Evolutionary conservation across 1,140 invertebrate genomes (phyloP).

Genomic region (Frieseomelitta varia): DNA sequence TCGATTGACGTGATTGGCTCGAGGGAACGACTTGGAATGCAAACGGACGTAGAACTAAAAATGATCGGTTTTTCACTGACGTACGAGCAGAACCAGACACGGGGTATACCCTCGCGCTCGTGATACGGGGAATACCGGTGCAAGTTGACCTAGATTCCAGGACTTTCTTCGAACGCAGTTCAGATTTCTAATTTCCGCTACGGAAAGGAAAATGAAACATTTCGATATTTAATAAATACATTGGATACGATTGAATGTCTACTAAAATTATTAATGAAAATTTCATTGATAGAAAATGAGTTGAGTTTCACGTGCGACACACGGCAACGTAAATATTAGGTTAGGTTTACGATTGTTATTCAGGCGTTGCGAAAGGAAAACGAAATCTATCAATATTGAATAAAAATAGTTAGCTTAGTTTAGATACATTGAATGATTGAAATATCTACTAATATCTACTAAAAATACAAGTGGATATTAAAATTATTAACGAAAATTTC

Average conservation of each 20-base stretch:
- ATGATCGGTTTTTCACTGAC: constrained; percentile 56
- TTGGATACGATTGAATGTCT: neutral
- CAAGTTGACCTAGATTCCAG: constrained; percentile 15
- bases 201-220: neutral
- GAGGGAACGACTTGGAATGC: constrained; percentile 24
- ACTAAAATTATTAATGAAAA: neutral
- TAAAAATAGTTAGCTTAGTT: too few species aligned
- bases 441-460: too few species aligned
- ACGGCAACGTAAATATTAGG: neutral
- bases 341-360: too few species aligned
- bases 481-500: too few species aligned
- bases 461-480: too few species aligned
- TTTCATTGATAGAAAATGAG: neutral
- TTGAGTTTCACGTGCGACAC: neutral
- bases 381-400: too few species aligned
- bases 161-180: neutral
- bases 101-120: neutral
- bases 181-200: neutral
- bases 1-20: too few species aligned
- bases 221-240: neutral
- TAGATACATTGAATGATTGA: too few species aligned
- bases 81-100: constrained; percentile 22
- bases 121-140: constrained; percentile 35
- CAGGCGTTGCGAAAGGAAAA: too few species aligned
- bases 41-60: constrained; percentile 29